Evolutionary conservation across 2,888 invertebrate genomes (phyloP).

Genomic region (Hymenopus coronatus): DNA sequence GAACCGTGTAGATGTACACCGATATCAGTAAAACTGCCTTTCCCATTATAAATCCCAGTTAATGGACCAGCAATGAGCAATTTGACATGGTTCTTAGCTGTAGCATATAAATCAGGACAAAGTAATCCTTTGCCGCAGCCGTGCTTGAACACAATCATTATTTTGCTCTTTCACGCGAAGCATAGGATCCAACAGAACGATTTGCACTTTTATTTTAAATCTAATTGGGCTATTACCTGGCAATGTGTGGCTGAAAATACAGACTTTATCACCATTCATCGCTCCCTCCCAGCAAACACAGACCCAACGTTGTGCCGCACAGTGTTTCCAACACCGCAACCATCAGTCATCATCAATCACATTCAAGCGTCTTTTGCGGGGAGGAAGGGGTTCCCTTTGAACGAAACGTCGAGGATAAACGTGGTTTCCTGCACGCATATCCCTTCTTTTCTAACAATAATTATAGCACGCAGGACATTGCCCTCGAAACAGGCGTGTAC

Average conservation of each 20-base stretch:
- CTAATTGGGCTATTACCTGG: neutral
- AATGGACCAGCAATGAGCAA: neutral
- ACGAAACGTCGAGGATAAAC: neutral
- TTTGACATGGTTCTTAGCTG: neutral
- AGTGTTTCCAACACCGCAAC: neutral
- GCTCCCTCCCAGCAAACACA: neutral
- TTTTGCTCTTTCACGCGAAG: neutral
- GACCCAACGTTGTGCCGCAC: neutral
- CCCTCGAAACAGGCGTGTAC: neutral
- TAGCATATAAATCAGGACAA: neutral
- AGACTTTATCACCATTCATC: neutral
- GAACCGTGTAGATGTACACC: neutral
- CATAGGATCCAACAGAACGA: neutral
- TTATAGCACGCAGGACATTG: neutral
- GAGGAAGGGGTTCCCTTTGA: neutral
- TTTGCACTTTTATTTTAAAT: neutral
- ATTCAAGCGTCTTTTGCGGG: neutral
- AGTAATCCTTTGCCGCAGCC: neutral
- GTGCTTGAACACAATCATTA: neutral
- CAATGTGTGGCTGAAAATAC: neutral
- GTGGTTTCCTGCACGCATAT: neutral
- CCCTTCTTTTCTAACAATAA: neutral
- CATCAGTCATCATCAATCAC: neutral
- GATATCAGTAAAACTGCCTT: neutral
- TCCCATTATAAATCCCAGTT: neutral